phyloP scores from a whole-genome alignment of 2,113 vertebrate species.

The Lophotis ruficrista region DNA sequence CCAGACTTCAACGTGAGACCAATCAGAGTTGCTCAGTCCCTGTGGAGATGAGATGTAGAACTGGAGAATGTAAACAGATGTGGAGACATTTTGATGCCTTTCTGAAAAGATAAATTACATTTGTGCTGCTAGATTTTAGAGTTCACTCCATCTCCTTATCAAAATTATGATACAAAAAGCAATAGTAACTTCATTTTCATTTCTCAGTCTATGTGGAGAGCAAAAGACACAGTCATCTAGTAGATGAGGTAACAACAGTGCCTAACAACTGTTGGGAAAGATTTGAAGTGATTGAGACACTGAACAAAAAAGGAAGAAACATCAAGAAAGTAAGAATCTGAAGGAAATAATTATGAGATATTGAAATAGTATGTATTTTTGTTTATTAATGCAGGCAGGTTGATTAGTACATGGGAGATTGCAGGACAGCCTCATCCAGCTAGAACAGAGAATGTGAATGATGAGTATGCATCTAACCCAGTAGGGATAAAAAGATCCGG shows the following conservation, averaged over 20 bases:
- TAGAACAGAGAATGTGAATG: not conserved
- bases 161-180: not conserved
- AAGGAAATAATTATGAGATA: not conserved
- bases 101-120: conserved; percentile 7
- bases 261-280: not conserved
- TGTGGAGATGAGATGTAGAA: conserved; percentile 26
- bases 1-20: conserved; percentile 4
- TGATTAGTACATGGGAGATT: not conserved
- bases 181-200: conserved; percentile 38
- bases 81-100: conserved; percentile 37
- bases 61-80: conserved; percentile 58
- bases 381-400: not conserved
- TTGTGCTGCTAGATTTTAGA: not conserved
- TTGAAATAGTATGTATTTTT: not conserved
- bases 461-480: not conserved
- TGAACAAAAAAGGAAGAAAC: not conserved
- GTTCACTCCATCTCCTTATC: conserved; percentile 21
- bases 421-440: conserved; percentile 3
- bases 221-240: not conserved
- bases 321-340: not conserved
- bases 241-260: not conserved
- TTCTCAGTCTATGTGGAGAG: conserved; percentile 37
- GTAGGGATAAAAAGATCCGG: not conserved
- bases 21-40: conserved; percentile 17
- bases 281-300: not conserved